A percentile compares a stretch with the other conserved stretches of the same genome.
Evolutionary conservation across 2,888 invertebrate species (phyloP).

Genomic region (Macaria notata): DNA sequence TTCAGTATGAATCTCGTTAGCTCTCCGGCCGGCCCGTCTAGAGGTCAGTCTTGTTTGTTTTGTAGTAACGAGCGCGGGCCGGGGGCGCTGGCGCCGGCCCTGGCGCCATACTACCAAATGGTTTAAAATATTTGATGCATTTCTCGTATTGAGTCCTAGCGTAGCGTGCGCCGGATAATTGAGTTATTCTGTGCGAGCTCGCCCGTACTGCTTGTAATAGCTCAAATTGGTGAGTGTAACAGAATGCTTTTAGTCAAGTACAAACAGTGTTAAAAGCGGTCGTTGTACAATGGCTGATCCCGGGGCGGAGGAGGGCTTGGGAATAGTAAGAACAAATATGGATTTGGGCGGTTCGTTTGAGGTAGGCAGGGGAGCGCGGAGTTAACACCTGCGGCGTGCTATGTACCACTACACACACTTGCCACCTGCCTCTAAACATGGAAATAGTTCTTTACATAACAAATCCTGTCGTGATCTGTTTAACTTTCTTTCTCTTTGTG

Average conservation of each 20-base stretch:
- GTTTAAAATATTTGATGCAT: constrained; percentile 77
- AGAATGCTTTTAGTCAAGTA: constrained; percentile 63
- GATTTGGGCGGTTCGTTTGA: constrained; percentile 78
- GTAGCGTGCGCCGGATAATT: constrained; percentile 60
- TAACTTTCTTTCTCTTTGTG: background rate
- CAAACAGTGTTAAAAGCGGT: constrained; percentile 57
- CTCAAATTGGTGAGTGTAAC: constrained; percentile 55
- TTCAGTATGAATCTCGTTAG: constrained; percentile 79
- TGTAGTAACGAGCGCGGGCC: constrained; percentile 77
- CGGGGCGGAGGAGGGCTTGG: constrained; percentile 41
- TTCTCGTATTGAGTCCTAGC: constrained; percentile 67
- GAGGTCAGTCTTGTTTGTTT: constrained; percentile 81
- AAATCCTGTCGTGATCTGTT: constrained; percentile 3
- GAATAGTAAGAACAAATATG: constrained; percentile 67
- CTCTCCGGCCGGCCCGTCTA: constrained; percentile 67
- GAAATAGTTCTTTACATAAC: constrained; percentile 13
- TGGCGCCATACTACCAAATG: constrained; percentile 74
- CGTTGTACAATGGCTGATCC: constrained; percentile 52
- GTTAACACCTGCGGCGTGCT: constrained; percentile 72
- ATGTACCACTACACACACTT: constrained; percentile 54
- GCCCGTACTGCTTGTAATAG: constrained; percentile 29
- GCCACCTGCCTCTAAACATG: constrained; percentile 51
- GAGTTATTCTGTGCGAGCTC: constrained; percentile 59
- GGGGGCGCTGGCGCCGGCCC: constrained; percentile 74
- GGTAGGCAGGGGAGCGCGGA: constrained; percentile 48